These are phyloP conservation scores for Hyperopisus bebe DNA, from an alignment of 2,113 vertebrate genomes.

Conservation along the genomic window DNA sequence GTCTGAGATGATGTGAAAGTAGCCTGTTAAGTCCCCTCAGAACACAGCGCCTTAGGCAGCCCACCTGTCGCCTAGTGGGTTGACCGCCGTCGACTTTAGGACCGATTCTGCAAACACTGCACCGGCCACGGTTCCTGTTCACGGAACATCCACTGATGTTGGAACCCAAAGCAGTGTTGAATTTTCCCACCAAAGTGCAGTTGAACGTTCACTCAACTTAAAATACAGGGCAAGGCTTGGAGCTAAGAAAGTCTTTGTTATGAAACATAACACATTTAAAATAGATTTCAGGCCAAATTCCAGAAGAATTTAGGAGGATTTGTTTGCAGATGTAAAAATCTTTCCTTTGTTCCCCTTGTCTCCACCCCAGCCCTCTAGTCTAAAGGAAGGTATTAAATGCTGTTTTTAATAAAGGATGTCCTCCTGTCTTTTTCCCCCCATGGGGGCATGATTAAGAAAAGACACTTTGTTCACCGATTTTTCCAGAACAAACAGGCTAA, in stretches of 20 bases:
- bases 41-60: background rate
- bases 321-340: background rate
- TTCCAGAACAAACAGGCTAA: background rate
- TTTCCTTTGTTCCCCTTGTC: background rate
- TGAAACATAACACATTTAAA: background rate
- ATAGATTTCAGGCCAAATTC: background rate
- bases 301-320: background rate
- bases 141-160: background rate
- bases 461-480: constrained; percentile 8
- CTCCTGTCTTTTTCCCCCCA: background rate
- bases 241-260: background rate
- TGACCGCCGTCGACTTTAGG: background rate
- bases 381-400: background rate
- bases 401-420: background rate
- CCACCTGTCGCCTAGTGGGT: background rate
- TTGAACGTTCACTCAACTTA: background rate
- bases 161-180: background rate
- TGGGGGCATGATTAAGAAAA: background rate
- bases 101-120: background rate
- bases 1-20: background rate
- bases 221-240: background rate
- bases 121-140: background rate
- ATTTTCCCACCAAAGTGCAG: background rate
- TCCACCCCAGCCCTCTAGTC: background rate
- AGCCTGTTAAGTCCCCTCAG: background rate